Base-by-base conservation (phyloP, 2,797 vertebrate species). In the Sebastes taczanowskii region DNA sequence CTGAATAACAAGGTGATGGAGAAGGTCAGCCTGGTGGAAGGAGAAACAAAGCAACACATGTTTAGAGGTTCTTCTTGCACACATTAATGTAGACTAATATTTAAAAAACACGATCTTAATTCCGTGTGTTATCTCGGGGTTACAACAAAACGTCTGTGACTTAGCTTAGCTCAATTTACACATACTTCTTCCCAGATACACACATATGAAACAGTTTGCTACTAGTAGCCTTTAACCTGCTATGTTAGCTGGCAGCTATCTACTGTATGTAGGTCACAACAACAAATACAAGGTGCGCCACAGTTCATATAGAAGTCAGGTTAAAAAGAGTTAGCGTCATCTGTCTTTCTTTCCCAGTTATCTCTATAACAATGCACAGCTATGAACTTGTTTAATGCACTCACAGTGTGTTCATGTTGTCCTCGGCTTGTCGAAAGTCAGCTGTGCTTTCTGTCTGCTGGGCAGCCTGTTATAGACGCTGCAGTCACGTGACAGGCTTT, bases 401-500 rank as follows among this genome's bases (percentile, higher is more conserved):
- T 95, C 77, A 95, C 95, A 84, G 59, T 4, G 56, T 49, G 27
- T 30, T 62, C 95, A 95, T 95, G 14, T n/a, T 76, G 87, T 88
- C 87, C 80, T 80, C 72, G 10, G 29, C 20, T 25, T n/a, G 6
- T 3, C 23, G 18, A 0, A 49, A 55, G 46, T 76, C 77, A 4
- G 56, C 29, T 34, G 46, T 6, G 18, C 22, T 29, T 6, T 29
- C 27, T 63, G 32, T 35, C 32, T 66, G 6, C 0, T 29, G 11
- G n/a, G 30, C 14, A 3, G 66, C 5, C 70, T 2, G 42, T 8
- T 71, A 68, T 18, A n/a, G 46, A 59, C 61, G 20, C 80, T 11
- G 22, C 8, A 2, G 70, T 92, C 93, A 93, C 71, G 68, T 93
- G 91, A 92, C 76, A 1, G 0, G 14, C 3, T 0, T 4, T 76